Percentiles rank a stretch among this genome's conserved stretches.
phyloP scores from a whole-genome alignment of 2,113 vertebrate species.

The Seriola rivoliana region DNA sequence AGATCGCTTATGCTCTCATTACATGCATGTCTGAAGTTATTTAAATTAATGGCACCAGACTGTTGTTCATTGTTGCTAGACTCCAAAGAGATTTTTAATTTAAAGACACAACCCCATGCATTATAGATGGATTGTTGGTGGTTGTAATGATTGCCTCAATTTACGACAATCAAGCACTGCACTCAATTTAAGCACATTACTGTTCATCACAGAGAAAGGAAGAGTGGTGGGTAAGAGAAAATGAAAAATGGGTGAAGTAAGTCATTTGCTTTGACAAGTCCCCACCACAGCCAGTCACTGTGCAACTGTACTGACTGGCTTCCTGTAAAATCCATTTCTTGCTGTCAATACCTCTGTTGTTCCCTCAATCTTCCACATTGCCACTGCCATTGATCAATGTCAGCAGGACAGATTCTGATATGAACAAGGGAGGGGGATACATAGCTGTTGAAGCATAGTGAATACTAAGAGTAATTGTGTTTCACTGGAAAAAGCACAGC shows the following conservation, averaged over 20 bases:
- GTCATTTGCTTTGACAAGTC: constrained; percentile 64
- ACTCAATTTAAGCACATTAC: constrained; percentile 37
- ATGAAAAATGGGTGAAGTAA: constrained; percentile 57
- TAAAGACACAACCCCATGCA: constrained; percentile 17
- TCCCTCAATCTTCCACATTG: constrained; percentile 51
- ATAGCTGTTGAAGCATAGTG: constrained; percentile 3
- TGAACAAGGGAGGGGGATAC: constrained; percentile 20
- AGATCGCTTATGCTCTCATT: constrained; percentile 34
- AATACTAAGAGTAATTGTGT: neutral
- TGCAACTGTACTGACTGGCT: constrained; percentile 31
- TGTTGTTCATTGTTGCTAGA: constrained; percentile 15
- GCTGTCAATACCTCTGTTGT: constrained; percentile 66
- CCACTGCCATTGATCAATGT: constrained; percentile 59
- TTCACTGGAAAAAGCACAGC: neutral
- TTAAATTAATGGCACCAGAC: constrained; percentile 18
- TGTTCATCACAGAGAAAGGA: constrained; percentile 36
- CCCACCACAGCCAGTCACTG: constrained; percentile 26
- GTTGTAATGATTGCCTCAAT: constrained; percentile 45
- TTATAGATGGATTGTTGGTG: constrained; percentile 33
- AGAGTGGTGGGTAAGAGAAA: neutral
- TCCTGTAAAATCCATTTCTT: constrained; percentile 59
- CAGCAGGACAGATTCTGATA: constrained; percentile 56
- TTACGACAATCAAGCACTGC: constrained; percentile 23
- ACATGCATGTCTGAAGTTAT: constrained; percentile 37
- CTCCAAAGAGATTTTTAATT: constrained; percentile 43